Evolutionary conservation across 92 coral and sea anemone species (phyloP).

Genomic region (Parazoanthus darwini): DNA sequence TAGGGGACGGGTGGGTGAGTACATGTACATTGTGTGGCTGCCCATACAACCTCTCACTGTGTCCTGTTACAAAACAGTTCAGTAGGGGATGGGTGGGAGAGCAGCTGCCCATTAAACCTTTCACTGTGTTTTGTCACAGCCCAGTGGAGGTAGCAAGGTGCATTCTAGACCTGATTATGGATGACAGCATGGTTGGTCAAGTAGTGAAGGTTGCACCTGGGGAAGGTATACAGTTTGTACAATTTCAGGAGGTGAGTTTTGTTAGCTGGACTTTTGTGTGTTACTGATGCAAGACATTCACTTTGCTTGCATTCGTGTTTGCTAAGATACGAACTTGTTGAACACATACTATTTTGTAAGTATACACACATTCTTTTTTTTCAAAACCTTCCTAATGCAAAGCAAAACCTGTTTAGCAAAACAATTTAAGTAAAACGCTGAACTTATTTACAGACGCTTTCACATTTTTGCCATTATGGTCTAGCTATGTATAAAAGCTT

Average conservation of each 20-base stretch:
- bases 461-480: too few relatives aligned
- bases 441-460: too few relatives aligned
- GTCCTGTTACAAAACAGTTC: too few relatives aligned
- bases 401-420: background rate
- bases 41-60: too few relatives aligned
- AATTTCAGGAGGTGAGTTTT: slow-evolving; percentile 26
- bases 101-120: background rate
- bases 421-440: background rate
- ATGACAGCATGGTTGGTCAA: slow-evolving; percentile 50
- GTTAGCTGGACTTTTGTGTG: background rate
- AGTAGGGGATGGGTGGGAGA: too few relatives aligned
- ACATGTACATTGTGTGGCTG: too few relatives aligned
- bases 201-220: slow-evolving; percentile 41
- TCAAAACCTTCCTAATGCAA: background rate
- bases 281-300: background rate
- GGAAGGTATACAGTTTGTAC: slow-evolving; percentile 9
- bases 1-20: too few relatives aligned
- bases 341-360: background rate
- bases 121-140: slow-evolving; percentile 9
- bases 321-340: background rate
- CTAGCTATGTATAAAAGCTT: too few relatives aligned
- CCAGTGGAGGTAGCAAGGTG: slow-evolving; percentile 47
- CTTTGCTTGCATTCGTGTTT: background rate
- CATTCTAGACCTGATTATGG: slow-evolving; percentile 44
- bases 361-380: too few relatives aligned